A percentile compares a stretch with the other conserved stretches of the same genome.
Evolutionary conservation across 2,888 invertebrate species (phyloP).

Genomic region (Adela reaumurella): DNA sequence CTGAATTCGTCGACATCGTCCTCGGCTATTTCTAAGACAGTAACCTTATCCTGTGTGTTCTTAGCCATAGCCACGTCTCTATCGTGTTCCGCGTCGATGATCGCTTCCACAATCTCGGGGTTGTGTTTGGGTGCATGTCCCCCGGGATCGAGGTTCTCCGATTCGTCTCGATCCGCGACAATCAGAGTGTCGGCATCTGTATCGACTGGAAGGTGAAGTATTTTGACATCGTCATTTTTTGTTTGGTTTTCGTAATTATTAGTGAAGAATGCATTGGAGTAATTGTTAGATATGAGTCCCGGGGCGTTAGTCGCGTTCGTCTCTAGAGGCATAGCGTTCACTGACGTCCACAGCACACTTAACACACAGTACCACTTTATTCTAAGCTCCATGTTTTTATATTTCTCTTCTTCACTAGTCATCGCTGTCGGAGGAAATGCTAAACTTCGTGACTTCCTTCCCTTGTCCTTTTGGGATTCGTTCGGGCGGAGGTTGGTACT

Average conservation of each 20-base stretch:
- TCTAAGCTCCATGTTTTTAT: neutral
- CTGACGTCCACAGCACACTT: neutral
- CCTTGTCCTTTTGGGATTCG: too few relatives aligned
- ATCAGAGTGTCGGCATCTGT: slow-evolving; percentile 39
- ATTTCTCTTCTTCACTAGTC: too few relatives aligned
- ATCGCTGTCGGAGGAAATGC: too few relatives aligned
- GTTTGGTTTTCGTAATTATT: neutral
- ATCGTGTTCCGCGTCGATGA: slow-evolving; percentile 38
- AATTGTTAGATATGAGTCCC: neutral
- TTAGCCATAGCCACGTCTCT: slow-evolving; percentile 34
- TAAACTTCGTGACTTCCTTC: too few relatives aligned
- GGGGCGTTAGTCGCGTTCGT: neutral
- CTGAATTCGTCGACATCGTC: slow-evolving; percentile 28
- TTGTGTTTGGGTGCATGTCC: slow-evolving; percentile 27
- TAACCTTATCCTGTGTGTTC: slow-evolving; percentile 19
- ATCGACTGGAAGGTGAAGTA: slow-evolving; percentile 39
- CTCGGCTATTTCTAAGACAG: slow-evolving; percentile 13
- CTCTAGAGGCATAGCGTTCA: neutral
- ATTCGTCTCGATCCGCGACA: slow-evolving; percentile 28
- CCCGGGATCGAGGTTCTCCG: neutral
- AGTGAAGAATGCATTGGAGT: neutral
- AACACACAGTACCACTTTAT: neutral
- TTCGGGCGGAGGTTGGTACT: too few relatives aligned
- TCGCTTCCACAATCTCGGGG: slow-evolving; percentile 33
- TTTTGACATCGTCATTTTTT: slow-evolving; percentile 23